phyloP scores from a whole-genome alignment of 2,113 vertebrate genomes.

The Myiozetetes cayanensis region DNA sequence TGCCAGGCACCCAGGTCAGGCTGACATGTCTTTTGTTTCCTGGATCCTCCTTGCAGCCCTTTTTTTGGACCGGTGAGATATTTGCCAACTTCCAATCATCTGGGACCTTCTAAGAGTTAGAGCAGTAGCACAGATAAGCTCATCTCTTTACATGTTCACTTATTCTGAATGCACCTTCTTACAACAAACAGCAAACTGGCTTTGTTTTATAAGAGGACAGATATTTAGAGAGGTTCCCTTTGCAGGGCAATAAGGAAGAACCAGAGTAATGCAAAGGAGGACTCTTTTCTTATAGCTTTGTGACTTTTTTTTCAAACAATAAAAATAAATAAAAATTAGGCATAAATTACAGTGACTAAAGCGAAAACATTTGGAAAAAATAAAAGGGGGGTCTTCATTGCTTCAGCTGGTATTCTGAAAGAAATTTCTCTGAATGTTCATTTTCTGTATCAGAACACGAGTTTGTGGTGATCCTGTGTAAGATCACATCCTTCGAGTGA shows the following conservation, averaged over 20 bases:
- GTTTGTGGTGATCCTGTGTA: neutral
- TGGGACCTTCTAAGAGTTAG: too few species aligned
- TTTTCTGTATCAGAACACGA: neutral
- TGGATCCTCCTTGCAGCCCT: too few species aligned
- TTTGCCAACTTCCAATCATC: too few species aligned
- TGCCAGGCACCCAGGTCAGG: too few species aligned
- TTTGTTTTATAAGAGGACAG: too few species aligned
- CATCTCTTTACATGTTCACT: too few species aligned
- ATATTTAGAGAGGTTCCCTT: neutral
- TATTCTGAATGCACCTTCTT: too few species aligned
- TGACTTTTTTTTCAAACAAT: accelerated
- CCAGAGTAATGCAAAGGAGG: neutral
- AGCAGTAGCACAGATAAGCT: too few species aligned
- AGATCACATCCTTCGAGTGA: neutral
- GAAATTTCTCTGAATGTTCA: neutral
- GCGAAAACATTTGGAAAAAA: neutral
- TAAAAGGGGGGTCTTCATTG: neutral
- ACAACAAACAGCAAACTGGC: too few species aligned
- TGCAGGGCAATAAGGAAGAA: neutral
- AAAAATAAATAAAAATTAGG: neutral
- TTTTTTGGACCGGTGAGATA: too few species aligned
- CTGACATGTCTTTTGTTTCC: too few species aligned
- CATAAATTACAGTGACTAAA: neutral
- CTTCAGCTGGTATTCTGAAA: neutral
- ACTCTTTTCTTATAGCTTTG: neutral